These are phyloP conservation scores for Zaprionus davidi DNA, from an alignment of 1,140 invertebrate species.

Conservation along the genomic window DNA sequence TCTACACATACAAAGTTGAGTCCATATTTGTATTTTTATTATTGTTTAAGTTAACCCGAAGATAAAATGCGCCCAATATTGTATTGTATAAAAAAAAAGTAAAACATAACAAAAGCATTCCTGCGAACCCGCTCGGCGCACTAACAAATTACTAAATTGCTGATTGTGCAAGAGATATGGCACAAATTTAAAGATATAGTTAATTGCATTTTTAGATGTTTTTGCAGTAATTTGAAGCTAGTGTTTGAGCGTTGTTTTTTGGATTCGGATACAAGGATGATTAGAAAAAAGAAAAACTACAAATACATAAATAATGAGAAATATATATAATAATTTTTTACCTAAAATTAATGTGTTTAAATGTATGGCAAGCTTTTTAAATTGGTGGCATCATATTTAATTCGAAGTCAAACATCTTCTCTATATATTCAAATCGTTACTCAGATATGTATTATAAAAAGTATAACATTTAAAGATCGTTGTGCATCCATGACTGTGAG, in stretches of 20 bases:
- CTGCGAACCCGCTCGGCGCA: constrained; percentile 57
- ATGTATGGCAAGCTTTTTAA: neutral
- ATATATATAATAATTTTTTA: constrained; percentile 82
- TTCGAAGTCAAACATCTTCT: no score
- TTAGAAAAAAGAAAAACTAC: constrained; percentile 63
- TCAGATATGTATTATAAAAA: no score
- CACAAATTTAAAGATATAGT: constrained; percentile 53
- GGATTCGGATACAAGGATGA: constrained; percentile 59
- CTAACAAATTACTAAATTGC: constrained; percentile 44
- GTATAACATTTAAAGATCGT: no score
- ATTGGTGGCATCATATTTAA: neutral
- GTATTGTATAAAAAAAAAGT: constrained; percentile 30
- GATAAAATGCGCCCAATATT: constrained; percentile 48
- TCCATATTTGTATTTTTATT: constrained; percentile 69
- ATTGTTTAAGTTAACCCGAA: constrained; percentile 63
- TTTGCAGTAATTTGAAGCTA: constrained; percentile 64
- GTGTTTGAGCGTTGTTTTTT: constrained; percentile 66
- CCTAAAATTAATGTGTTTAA: constrained; percentile 41
- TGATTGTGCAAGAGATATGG: constrained; percentile 43
- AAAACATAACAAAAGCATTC: constrained; percentile 54
- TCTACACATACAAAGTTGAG: constrained; percentile 67
- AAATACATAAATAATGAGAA: constrained; percentile 64
- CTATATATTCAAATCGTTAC: no score
- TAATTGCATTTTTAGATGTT: constrained; percentile 66
- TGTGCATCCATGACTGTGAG: neutral